Percentiles rank a stretch among this genome's conserved stretches.
Conservation (phyloP, 1,140 invertebrate species). For the Drosophila repleta region DNA sequence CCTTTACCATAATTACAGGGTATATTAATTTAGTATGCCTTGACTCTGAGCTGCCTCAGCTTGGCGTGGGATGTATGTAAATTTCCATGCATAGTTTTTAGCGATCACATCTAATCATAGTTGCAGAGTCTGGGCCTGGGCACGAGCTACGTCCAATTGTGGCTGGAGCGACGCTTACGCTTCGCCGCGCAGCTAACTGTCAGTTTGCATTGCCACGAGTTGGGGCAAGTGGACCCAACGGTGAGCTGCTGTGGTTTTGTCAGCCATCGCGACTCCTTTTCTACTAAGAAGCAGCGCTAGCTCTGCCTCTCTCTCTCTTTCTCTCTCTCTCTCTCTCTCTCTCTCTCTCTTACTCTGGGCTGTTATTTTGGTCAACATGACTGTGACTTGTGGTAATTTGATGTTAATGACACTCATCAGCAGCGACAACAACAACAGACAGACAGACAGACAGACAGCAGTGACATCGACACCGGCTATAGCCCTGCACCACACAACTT, state of each 20-base stretch:
- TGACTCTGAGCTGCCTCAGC: background rate
- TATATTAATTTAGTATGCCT: background rate
- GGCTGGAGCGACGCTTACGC: background rate
- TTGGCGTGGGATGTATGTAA: constrained; percentile 20
- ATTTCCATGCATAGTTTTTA: background rate
- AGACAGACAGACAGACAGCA: constrained; percentile 15
- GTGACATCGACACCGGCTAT: constrained; percentile 62
- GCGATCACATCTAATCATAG: constrained; percentile 2
- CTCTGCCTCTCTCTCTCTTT: background rate
- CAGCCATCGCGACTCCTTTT: constrained; percentile 49
- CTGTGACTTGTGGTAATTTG: constrained; percentile 81
- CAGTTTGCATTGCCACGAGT: constrained; percentile 31
- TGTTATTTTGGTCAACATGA: constrained; percentile 65
- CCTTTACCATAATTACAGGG: background rate
- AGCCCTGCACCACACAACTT: background rate
- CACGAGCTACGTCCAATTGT: constrained; percentile 4
- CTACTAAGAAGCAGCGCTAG: constrained; percentile 8
- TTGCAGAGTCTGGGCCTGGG: background rate
- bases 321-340: background rate
- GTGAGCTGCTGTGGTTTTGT: constrained; percentile 7
- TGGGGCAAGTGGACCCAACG: constrained; percentile 21
- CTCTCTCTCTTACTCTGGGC: constrained; percentile 6
- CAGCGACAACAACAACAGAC: constrained; percentile 48
- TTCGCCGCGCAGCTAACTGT: constrained; percentile 24
- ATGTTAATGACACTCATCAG: constrained; percentile 81